A percentile compares a stretch with the other conserved stretches of the same genome.
Evolutionary conservation across 2,113 vertebrate genomes (phyloP).

Genomic region (Pagrus major): DNA sequence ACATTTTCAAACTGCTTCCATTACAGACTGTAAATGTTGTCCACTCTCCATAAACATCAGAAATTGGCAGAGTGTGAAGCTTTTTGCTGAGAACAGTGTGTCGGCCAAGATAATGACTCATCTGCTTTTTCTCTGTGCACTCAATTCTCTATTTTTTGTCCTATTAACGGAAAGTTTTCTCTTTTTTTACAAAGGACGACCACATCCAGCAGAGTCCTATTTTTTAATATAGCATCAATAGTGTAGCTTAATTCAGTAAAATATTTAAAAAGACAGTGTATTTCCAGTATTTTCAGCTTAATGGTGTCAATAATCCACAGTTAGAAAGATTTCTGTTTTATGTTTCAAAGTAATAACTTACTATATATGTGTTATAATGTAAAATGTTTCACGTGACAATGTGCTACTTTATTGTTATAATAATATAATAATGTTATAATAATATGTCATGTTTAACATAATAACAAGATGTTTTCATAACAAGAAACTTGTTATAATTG

Average conservation of each 20-base stretch:
- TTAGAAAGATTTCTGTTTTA: no score
- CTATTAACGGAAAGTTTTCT: background rate
- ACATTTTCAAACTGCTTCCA: background rate
- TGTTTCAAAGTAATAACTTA: no score
- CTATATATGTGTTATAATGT: no score
- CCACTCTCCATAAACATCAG: background rate
- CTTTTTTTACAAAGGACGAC: background rate
- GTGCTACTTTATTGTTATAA: no score
- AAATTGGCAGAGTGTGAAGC: conserved; percentile 15
- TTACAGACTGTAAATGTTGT: background rate
- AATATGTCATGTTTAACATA: no score
- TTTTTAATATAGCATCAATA: background rate
- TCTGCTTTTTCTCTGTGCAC: background rate
- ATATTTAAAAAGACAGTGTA: background rate
- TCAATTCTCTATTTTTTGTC: background rate
- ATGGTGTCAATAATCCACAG: background rate
- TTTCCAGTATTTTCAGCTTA: background rate
- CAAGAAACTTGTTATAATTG: no score
- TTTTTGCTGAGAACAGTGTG: background rate
- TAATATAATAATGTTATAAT: no score
- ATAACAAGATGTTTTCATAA: no score
- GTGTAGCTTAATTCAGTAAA: background rate
- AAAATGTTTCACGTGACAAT: no score
- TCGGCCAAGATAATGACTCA: background rate
- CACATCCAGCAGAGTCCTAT: background rate